phyloP scores from a whole-genome alignment of 2,797 vertebrate genomes.

The Chiroxiphia lanceolata region DNA sequence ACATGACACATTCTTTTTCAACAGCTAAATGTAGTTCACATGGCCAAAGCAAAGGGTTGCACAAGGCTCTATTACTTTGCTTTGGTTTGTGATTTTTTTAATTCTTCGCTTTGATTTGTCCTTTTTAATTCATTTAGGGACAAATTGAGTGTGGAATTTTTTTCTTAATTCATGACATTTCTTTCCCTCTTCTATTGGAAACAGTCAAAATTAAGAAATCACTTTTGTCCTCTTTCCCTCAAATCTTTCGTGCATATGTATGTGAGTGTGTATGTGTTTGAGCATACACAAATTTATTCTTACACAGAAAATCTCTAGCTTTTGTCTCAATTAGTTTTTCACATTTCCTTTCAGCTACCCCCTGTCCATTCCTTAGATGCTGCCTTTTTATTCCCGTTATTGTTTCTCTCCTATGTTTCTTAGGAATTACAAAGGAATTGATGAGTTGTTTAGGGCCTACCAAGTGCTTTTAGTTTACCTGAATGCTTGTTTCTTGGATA shows the following conservation, averaged over 20 bases:
- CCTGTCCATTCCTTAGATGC: not conserved
- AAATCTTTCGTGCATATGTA: not conserved
- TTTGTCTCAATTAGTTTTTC: not conserved
- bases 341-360: rapidly evolving
- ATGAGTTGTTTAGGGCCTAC: not conserved
- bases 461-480: not conserved
- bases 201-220: not conserved
- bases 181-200: not conserved
- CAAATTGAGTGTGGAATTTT: not conserved
- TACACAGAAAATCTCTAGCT: not conserved
- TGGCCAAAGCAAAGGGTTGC: not conserved
- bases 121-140: not conserved
- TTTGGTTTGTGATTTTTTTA: rapidly evolving
- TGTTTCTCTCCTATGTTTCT: not conserved
- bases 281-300: not conserved
- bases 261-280: not conserved
- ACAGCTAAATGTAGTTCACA: not conserved
- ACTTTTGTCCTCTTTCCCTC: not conserved
- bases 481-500: not conserved
- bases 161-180: not conserved
- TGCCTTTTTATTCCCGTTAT: not conserved
- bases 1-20: not conserved
- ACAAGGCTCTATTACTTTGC: not conserved
- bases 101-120: rapidly evolving
- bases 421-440: not conserved